Evolutionary conservation across 2,888 invertebrate genomes (phyloP).

Genomic region (Cantharis lateralis): DNA sequence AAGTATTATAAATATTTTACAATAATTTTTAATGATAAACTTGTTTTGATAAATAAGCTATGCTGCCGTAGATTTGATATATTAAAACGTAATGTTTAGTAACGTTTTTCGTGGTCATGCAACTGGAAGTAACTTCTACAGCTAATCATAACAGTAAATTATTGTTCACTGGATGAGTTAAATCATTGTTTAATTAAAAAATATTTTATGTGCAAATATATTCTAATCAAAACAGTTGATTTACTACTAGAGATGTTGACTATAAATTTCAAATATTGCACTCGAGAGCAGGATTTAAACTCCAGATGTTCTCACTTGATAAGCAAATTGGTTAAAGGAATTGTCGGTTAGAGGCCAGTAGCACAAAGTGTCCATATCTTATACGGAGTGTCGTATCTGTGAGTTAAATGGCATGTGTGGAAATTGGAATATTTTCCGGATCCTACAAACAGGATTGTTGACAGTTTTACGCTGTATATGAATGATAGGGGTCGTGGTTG

Average conservation of each 20-base stretch:
- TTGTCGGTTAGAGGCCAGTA: conserved; percentile 38
- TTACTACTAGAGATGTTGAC: background rate
- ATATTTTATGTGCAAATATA: background rate
- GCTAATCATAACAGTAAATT: background rate
- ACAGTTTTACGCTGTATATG: conserved; percentile 23
- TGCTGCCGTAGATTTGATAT: background rate
- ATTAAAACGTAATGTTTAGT: background rate
- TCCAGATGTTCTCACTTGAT: conserved; percentile 35
- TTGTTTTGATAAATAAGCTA: background rate
- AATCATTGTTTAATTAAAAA: background rate
- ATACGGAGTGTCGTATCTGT: conserved; percentile 33
- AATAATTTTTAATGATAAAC: background rate
- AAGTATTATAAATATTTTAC: background rate
- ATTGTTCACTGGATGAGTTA: background rate
- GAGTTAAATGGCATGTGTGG: conserved; percentile 38
- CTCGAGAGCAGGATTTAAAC: conserved; percentile 9
- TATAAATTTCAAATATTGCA: background rate
- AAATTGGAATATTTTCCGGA: conserved; percentile 38
- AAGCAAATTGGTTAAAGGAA: conserved; percentile 28
- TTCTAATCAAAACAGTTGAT: background rate
- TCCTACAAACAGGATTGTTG: conserved; percentile 17
- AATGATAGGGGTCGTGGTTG: conserved; percentile 20
- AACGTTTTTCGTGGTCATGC: background rate
- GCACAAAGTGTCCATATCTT: conserved; percentile 35
- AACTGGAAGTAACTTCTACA: background rate